Conservation (phyloP, 2,797 vertebrate species). For the Leptatherina wallacei region DNA sequence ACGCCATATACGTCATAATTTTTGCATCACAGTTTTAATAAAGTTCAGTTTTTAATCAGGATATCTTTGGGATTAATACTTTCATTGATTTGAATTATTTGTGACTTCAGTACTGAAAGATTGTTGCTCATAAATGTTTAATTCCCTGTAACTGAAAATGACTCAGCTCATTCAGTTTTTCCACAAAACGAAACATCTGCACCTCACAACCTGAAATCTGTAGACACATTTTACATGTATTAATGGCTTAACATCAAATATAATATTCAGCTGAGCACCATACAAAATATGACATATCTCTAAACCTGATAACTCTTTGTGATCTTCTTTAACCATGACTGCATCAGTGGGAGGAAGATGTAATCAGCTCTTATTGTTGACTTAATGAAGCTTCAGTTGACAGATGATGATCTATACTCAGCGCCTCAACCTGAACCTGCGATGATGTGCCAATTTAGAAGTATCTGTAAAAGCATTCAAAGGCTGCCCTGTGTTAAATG, state of each 20-base stretch:
- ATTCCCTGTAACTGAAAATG: too few relatives aligned
- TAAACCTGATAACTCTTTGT: constrained; percentile 46
- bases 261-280: neutral
- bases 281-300: neutral
- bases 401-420: constrained; percentile 67
- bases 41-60: too few relatives aligned
- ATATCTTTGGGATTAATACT: too few relatives aligned
- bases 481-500: neutral
- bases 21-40: too few relatives aligned
- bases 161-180: neutral
- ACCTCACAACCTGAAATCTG: neutral
- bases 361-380: constrained; percentile 73
- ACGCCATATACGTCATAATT: too few relatives aligned
- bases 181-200: neutral
- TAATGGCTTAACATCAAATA: neutral
- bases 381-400: constrained; percentile 70
- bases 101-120: too few relatives aligned
- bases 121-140: too few relatives aligned
- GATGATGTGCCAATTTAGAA: constrained; percentile 20
- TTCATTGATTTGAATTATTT: too few relatives aligned
- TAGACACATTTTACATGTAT: neutral
- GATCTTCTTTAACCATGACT: constrained; percentile 48
- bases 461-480: neutral
- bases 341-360: constrained; percentile 58
- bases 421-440: constrained; percentile 24